Conservation (phyloP, 1,140 invertebrate genomes). For the Drosophila tsacasi region DNA sequence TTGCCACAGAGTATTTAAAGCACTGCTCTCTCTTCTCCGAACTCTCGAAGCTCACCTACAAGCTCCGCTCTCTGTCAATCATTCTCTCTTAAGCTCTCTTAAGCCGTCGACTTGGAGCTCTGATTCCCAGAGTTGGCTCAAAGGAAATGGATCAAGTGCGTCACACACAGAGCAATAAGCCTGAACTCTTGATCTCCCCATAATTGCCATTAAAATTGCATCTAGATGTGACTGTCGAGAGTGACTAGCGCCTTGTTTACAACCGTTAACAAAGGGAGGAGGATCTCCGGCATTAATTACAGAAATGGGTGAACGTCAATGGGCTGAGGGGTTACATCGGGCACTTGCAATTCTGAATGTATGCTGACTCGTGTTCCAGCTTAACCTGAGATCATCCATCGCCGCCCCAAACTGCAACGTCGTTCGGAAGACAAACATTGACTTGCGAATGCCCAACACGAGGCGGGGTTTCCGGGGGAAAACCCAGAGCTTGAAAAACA, state of each 20-base stretch:
- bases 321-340: not conserved
- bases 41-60: conserved; percentile 22
- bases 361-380: conserved; percentile 15
- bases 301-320: conserved; percentile 14
- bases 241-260: conserved; percentile 16
- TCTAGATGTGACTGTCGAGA: conserved; percentile 2
- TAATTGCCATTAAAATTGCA: conserved; percentile 22
- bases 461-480: conserved; percentile 43
- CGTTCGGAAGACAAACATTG: conserved; percentile 44
- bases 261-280: conserved; percentile 30
- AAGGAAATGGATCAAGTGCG: conserved; percentile 33
- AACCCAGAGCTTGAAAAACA: conserved; percentile 30
- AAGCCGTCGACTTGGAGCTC: conserved; percentile 3
- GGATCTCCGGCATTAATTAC: conserved; percentile 28
- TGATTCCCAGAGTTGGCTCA: conserved; percentile 23
- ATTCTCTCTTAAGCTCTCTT: conserved; percentile 23
- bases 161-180: conserved; percentile 2
- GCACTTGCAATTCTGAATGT: conserved; percentile 18
- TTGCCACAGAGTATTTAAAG: conserved; percentile 62
- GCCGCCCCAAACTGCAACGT: conserved; percentile 19
- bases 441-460: conserved; percentile 2
- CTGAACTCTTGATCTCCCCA: conserved; percentile 33
- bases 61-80: not conserved
- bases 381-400: conserved; percentile 50
- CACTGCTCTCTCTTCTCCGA: conserved; percentile 15